Evolutionary conservation across 2,888 invertebrate species (phyloP).

Genomic region (Epistrophella euchroma): DNA sequence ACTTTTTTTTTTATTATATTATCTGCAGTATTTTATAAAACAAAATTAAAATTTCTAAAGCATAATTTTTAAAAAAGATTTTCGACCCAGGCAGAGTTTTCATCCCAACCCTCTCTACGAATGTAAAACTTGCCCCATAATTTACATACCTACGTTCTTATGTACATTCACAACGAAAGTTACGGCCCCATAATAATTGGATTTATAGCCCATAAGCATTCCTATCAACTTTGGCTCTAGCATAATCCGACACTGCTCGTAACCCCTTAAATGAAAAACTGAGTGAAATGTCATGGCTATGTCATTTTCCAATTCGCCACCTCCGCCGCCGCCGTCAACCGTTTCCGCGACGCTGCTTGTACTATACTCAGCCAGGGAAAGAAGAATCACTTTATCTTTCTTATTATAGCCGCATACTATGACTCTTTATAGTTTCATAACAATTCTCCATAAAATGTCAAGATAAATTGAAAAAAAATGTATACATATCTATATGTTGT

Average conservation of each 20-base stretch:
- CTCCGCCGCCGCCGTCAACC: neutral
- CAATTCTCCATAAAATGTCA: slow-evolving; percentile 67
- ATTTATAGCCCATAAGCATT: neutral
- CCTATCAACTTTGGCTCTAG: neutral
- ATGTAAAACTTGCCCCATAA: too few relatives aligned
- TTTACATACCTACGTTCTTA: too few relatives aligned
- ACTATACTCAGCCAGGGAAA: neutral
- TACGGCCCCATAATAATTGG: neutral
- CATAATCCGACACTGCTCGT: slow-evolving; percentile 5
- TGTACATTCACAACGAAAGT: too few relatives aligned
- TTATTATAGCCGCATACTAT: slow-evolving; percentile 53
- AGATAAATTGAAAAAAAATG: slow-evolving; percentile 45
- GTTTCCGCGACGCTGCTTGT: neutral
- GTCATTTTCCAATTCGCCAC: slow-evolving; percentile 18
- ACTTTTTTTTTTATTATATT: too few relatives aligned
- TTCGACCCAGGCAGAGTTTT: too few relatives aligned
- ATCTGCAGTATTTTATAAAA: too few relatives aligned
- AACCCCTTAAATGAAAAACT: slow-evolving; percentile 11
- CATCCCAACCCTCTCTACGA: too few relatives aligned
- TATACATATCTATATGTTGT: neutral
- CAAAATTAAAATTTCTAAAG: too few relatives aligned
- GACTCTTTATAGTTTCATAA: slow-evolving; percentile 66
- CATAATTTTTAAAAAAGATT: too few relatives aligned
- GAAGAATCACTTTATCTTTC: slow-evolving; percentile 49
- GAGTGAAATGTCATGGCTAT: slow-evolving; percentile 35